phyloP scores from a whole-genome alignment of 1,140 invertebrate genomes.

The Agraylea sexmaculata region DNA sequence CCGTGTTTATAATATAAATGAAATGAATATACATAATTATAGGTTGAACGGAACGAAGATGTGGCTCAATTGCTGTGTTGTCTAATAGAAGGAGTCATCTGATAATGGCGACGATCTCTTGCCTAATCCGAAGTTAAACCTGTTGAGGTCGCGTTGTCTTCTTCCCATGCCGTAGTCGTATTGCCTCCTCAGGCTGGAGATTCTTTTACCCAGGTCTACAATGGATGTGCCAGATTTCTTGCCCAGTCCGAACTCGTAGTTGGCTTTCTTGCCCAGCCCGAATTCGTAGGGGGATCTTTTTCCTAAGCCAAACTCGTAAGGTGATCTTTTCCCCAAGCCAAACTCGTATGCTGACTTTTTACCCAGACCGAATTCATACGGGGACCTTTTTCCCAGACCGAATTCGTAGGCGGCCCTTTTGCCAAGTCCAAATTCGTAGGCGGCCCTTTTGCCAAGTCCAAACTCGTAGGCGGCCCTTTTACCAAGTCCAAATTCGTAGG shows the following conservation, averaged over 20 bases:
- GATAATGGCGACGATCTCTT: constrained; percentile 20
- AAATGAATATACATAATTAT: no score
- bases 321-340: constrained; percentile 13
- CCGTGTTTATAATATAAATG: no score
- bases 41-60: no score
- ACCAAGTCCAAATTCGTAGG: constrained; percentile 21
- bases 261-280: constrained; percentile 25
- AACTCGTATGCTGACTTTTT: constrained; percentile 24
- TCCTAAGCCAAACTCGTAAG: constrained; percentile 12
- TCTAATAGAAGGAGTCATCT: no score
- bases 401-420: constrained; percentile 26
- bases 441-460: constrained; percentile 31
- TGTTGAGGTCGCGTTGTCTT: constrained; percentile 21
- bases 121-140: constrained; percentile 25
- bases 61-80: no score
- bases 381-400: constrained; percentile 31
- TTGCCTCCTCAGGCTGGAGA: constrained; percentile 13
- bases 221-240: constrained; percentile 28
- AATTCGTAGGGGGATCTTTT: constrained; percentile 29
- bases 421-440: constrained; percentile 17
- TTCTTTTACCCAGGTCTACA: constrained; percentile 32
- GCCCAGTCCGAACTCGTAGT: constrained; percentile 38
- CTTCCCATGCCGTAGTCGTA: constrained; percentile 35
- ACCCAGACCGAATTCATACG: constrained; percentile 35
- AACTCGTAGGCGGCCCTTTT: constrained; percentile 36